phyloP scores from a whole-genome alignment of 2,888 invertebrate genomes.

The Lumbricus terrestris region DNA sequence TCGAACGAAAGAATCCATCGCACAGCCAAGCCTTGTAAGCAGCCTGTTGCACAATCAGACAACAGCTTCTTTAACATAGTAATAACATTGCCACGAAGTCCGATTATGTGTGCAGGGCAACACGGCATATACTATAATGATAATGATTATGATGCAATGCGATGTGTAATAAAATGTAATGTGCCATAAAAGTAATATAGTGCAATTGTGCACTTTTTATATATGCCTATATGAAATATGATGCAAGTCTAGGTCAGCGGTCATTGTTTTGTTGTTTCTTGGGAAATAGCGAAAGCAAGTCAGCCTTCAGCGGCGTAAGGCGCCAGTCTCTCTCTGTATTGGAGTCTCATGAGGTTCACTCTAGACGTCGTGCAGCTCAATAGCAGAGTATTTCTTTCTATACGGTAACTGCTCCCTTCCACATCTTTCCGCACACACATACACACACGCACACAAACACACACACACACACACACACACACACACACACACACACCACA shows the following conservation, averaged over 20 bases:
- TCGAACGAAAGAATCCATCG: neutral
- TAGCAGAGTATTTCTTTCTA: neutral
- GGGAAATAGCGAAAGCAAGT: neutral
- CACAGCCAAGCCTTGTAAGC: slow-evolving; percentile 8
- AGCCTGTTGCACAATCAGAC: neutral
- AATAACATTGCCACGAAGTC: neutral
- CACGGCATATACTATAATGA: neutral
- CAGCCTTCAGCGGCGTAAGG: neutral
- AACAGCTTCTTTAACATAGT: neutral
- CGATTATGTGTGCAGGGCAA: neutral
- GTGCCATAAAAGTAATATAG: neutral
- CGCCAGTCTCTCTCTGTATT: neutral
- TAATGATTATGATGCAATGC: neutral
- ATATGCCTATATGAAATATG: neutral
- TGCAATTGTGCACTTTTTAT: too few species aligned
- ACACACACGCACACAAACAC: too few species aligned
- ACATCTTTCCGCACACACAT: neutral
- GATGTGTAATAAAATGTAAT: neutral
- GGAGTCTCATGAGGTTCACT: neutral
- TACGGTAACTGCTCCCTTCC: neutral
- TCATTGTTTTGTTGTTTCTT: neutral
- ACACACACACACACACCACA: too few species aligned
- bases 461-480: too few species aligned
- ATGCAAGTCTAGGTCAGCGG: neutral
- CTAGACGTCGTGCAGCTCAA: too few species aligned